Base-by-base conservation (phyloP, 2,888 invertebrate species). In the Hyalella azteca region DNA sequence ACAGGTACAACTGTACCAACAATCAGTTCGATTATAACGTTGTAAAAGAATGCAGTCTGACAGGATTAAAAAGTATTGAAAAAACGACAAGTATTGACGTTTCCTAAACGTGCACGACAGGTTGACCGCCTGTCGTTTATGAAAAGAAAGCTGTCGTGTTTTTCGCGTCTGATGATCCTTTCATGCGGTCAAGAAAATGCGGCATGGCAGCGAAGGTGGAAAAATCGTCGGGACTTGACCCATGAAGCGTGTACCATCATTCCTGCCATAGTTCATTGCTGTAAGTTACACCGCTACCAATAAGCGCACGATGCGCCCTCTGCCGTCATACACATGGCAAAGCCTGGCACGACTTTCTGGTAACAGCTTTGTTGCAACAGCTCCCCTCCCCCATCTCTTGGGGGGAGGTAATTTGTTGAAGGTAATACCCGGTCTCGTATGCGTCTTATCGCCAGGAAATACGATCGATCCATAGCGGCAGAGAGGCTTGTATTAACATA, bases 221-320 rank as follows among this genome's bases (percentile, higher is more conserved):
- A n/a, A n/a, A n/a, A n/a, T 26, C 29, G 7, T 5, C 22, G 54
- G 29, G 54, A 22, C 29, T 11, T 9, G 54, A 54, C 29, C 66
- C 66, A n/a, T 5, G 5, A 66, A 29, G 66, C 66, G 29, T 36
- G 66, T 13, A 66, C 36, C 36, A 66, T 66, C 66, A 36, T 36
- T 66, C 66, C 36, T 19, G 66, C 36, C 66, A 66, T 66, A 66
- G 66, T 36, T 66, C 66, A 66, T 66, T 11, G 22, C 22, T 19
- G 66, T 66, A 66, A 66, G 36, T 66, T 66, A 66, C 66, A 36
- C 66, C 36, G 66, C 66, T 66, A 66, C 66, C 66, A 66, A 66
- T 66, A 66, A 66, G 66, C 36, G 66, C 36, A 66, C 66, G 66
- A 22, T 32, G 36, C 7, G 11, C 9, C 66, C 66, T 66, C 66